Conservation (phyloP, 2,113 vertebrate species). For the Conger conger region DNA sequence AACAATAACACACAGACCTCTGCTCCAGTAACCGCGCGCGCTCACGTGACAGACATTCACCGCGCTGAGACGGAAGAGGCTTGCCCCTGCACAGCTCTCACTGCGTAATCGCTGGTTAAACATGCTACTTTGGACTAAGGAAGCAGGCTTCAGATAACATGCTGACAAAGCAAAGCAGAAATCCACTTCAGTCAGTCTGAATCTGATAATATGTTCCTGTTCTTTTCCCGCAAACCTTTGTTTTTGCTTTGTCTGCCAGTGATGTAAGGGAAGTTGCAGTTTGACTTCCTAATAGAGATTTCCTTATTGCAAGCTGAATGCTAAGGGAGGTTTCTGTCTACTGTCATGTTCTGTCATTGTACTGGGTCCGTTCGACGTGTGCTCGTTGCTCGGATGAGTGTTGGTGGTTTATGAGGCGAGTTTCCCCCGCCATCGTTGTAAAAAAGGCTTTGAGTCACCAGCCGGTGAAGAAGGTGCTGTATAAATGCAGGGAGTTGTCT, state of each 20-base stretch:
- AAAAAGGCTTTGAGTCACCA: too few species aligned
- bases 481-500: too few species aligned
- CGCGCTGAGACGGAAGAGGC: background rate
- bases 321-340: background rate
- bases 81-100: background rate
- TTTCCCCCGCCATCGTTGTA: too few species aligned
- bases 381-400: too few species aligned
- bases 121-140: constrained; percentile 32
- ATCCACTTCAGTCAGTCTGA: background rate
- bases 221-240: background rate
- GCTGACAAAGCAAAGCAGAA: background rate
- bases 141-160: constrained; percentile 18
- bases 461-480: too few species aligned
- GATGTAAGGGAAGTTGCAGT: background rate
- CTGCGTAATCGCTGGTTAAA: constrained; percentile 39
- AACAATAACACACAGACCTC: constrained; percentile 33
- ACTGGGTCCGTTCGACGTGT: too few species aligned
- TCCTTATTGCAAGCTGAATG: background rate
- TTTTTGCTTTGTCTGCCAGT: background rate
- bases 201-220: background rate
- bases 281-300: background rate
- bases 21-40: constrained; percentile 19
- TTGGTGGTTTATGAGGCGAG: too few species aligned
- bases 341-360: too few species aligned
- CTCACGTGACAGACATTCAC: background rate